Evolutionary conservation across 2,888 invertebrate genomes (phyloP).

Genomic region (Agrilus mali): DNA sequence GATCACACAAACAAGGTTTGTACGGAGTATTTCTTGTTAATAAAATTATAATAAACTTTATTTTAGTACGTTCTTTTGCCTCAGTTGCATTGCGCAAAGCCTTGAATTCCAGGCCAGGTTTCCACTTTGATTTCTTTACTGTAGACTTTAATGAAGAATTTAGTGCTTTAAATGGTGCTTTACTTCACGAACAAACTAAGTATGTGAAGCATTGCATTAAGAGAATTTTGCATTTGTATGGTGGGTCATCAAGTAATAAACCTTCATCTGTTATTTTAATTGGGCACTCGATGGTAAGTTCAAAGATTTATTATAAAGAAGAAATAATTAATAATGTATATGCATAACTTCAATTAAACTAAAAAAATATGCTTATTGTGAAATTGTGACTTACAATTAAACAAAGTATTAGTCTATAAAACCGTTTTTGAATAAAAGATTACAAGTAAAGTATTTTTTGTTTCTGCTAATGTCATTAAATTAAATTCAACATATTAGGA

Average conservation of each 20-base stretch:
- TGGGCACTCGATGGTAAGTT: conserved; percentile 87
- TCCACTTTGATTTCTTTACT: conserved; percentile 86
- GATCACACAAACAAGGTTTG: conserved; percentile 77
- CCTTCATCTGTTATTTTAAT: conserved; percentile 63
- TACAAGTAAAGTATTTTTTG: too few species aligned
- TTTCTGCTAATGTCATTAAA: too few species aligned
- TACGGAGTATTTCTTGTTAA: neutral
- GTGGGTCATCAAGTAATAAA: conserved; percentile 13
- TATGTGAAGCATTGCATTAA: conserved; percentile 59
- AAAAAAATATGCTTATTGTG: too few species aligned
- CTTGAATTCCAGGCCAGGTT: conserved; percentile 49
- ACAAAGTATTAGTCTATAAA: too few species aligned
- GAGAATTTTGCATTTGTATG: conserved; percentile 63
- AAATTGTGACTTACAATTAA: too few species aligned
- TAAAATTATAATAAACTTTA: neutral
- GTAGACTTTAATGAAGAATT: conserved; percentile 84
- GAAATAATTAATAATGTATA: too few species aligned
- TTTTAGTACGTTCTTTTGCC: conserved; percentile 72
- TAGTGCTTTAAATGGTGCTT: conserved; percentile 76
- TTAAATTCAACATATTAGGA: too few species aligned
- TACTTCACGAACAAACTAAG: conserved; percentile 61
- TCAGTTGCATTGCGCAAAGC: conserved; percentile 84
- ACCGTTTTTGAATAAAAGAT: too few species aligned
- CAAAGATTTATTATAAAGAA: too few species aligned
- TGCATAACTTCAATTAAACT: too few species aligned